phyloP scores from a whole-genome alignment of 2,888 invertebrate genomes.

The Drosophila monieri region DNA sequence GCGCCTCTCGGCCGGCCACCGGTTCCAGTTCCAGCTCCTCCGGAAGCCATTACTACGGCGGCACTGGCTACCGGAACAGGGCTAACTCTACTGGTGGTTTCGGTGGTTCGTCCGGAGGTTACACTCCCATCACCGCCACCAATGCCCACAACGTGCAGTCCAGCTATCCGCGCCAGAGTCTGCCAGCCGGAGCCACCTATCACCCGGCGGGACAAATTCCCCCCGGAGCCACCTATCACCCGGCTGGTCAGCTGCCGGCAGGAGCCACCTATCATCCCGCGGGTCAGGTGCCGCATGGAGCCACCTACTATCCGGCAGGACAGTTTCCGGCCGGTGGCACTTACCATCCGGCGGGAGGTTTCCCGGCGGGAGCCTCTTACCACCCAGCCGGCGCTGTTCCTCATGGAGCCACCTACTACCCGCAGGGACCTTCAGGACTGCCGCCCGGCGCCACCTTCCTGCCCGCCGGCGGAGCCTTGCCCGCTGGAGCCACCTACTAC shows the following conservation, averaged over 20 bases:
- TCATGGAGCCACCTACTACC: conserved; percentile 73
- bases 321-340: conserved; percentile 69
- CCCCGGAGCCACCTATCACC: conserved; percentile 73
- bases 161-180: conserved; percentile 74
- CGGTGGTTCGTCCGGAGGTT: conserved; percentile 52
- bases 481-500: conserved; percentile 79
- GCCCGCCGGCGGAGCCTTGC: conserved; percentile 67
- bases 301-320: conserved; percentile 59
- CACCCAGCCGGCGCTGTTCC: conserved; percentile 59
- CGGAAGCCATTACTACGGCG: conserved; percentile 55
- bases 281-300: conserved; percentile 59
- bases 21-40: conserved; percentile 2
- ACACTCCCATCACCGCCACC: conserved; percentile 77
- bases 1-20: conserved; percentile 4
- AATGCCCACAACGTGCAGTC: conserved; percentile 76
- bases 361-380: conserved; percentile 54
- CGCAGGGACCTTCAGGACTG: conserved; percentile 57
- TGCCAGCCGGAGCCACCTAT: conserved; percentile 59
- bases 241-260: conserved; percentile 68
- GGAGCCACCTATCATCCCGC: conserved; percentile 69
- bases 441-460: conserved; percentile 74
- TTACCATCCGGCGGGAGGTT: conserved; percentile 70
- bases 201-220: conserved; percentile 59
- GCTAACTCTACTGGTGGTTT: conserved; percentile 65
- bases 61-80: conserved; percentile 68